Percentiles rank a stretch among this genome's conserved stretches.
Conservation (phyloP, 2,888 invertebrate species). For the Scaptomyza flava region DNA sequence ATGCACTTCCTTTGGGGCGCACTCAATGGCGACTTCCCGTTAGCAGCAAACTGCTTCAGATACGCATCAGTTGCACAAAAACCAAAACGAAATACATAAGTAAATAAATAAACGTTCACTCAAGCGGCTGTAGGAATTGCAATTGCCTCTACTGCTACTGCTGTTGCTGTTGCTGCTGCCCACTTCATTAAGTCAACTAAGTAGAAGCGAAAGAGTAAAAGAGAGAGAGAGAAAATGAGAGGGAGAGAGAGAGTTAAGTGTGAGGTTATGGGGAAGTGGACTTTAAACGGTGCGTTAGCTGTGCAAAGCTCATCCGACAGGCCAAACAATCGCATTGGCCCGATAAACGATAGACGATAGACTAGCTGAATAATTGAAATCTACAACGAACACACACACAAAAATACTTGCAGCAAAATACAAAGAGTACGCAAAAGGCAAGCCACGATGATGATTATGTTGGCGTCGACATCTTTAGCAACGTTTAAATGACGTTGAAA, state of each 20-base stretch:
- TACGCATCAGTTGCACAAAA: conserved; percentile 75
- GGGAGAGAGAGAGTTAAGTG: background rate
- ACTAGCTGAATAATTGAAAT: conserved; percentile 67
- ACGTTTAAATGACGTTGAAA: conserved; percentile 69
- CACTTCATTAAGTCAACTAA: conserved; percentile 47
- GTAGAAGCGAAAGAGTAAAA: conserved; percentile 1
- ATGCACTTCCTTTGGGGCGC: conserved; percentile 75
- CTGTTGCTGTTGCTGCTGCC: conserved; percentile 3
- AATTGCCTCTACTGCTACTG: conserved; percentile 16
- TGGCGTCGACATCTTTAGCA: conserved; percentile 41
- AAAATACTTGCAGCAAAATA: background rate
- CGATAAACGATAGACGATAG: conserved; percentile 55
- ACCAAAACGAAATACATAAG: conserved; percentile 41
- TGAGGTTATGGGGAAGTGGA: conserved; percentile 67
- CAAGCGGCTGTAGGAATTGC: conserved; percentile 35
- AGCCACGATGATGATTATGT: conserved; percentile 22
- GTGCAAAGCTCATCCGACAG: conserved; percentile 70
- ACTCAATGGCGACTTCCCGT: conserved; percentile 76
- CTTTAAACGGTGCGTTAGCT: conserved; percentile 65
- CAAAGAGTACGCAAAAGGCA: conserved; percentile 11
- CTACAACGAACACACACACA: conserved; percentile 14
- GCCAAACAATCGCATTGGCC: conserved; percentile 58
- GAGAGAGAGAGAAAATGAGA: too few relatives aligned
- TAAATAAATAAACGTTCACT: conserved; percentile 59
- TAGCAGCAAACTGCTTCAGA: conserved; percentile 51